Evolutionary conservation across 2,113 vertebrate genomes (phyloP), one percentile per base, ranked within the genome.

Genomic region (Chloebia gouldiae): DNA sequence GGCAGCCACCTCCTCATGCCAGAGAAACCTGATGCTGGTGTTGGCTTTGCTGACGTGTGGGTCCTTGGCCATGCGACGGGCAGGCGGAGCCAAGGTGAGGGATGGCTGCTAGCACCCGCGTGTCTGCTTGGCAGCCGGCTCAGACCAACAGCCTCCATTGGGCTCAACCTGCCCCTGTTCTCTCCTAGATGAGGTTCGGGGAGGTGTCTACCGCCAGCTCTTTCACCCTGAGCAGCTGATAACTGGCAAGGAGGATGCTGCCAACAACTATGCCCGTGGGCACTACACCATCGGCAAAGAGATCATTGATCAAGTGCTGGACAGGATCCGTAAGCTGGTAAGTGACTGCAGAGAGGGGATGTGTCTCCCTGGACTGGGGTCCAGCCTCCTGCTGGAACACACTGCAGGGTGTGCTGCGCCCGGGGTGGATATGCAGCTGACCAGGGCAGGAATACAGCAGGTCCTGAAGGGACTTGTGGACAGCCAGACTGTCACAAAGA

Each of bases 181-280:
- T 82, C 40, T 94, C 95, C 51, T 85, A 98, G 98, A 98, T 78
- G 98, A 98, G 76, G 96, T 98, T 80, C 97, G 98, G 17, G 95
- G 93, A 22, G 98, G 98, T 31, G 95, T 92, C 11, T 98, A 98
- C 77, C 96, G 97, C 11, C 98, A 98, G 92, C 98, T 98, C 28
- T 98, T 98, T 86, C 98, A 98, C 83, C 98, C 99, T 0, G 98
- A 99, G 45, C 98, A 99, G 95, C 65, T 99, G 82, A 99, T 99
- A 83, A 98, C 98, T 1, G 99, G 99, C 88, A 99, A 99, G 78
- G 99, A 99, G 81, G 99, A 99, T 87, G 99, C 99, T 0, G 99
- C 99, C 28, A 99, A 99, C 88, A 99, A 99, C 93, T 99, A 99
- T 0, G 99, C 99, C 66, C 98, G 99, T 7, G 99, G 99, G 28